Percentiles rank a stretch among this genome's conserved stretches.
phyloP scores from a whole-genome alignment of 2,888 invertebrate species.

The Hesperia comma region DNA sequence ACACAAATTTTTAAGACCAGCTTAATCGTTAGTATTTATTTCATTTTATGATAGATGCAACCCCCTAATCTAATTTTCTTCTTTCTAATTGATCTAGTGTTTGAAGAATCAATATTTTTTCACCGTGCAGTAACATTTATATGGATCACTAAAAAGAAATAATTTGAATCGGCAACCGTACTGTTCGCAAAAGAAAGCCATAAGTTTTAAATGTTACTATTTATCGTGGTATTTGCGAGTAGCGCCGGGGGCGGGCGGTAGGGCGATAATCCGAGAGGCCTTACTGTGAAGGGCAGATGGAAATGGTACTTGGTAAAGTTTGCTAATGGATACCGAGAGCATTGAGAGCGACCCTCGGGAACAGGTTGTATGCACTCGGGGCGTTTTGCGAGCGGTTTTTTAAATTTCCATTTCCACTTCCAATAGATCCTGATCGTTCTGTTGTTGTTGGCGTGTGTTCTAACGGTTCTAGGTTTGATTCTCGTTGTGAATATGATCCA shows the following conservation, averaged over 20 bases:
- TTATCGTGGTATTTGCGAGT: constrained; percentile 33
- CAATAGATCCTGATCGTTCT: background rate
- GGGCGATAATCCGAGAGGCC: constrained; percentile 31
- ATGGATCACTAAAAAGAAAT: background rate
- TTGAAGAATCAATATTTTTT: no score
- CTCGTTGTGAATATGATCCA: no score
- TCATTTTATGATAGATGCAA: no score
- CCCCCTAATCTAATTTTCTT: no score
- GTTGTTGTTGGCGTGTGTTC: no score
- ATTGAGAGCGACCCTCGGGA: constrained; percentile 16
- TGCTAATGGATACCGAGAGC: constrained; percentile 21
- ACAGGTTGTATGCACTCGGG: constrained; percentile 23
- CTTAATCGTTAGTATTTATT: no score
- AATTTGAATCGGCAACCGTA: background rate
- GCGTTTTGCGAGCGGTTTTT: constrained; percentile 17
- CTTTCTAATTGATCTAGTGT: no score
- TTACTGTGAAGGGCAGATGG: constrained; percentile 33
- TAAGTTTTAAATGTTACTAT: constrained; percentile 32
- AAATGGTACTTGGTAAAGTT: constrained; percentile 30
- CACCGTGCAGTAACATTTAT: background rate
- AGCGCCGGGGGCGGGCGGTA: background rate
- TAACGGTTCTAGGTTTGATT: no score
- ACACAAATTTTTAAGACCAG: no score
- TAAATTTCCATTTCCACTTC: background rate
- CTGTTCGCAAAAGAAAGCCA: constrained; percentile 10